Percentiles rank a stretch among this genome's conserved stretches.
Conservation (phyloP, 2,113 vertebrate genomes). For the Embiotoca jacksoni region DNA sequence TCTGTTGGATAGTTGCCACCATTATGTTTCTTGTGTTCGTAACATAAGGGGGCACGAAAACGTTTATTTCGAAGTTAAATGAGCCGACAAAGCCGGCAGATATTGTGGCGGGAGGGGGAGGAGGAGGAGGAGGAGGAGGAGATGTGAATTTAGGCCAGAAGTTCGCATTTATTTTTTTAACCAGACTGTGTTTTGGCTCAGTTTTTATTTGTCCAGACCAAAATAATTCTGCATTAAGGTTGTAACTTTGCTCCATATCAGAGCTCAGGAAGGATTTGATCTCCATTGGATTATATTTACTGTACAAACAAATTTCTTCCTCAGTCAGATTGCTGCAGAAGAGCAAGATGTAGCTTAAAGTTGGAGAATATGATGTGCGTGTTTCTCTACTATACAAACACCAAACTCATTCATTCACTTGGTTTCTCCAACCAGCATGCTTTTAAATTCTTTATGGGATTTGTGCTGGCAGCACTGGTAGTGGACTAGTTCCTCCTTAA, state of each 20-base stretch:
- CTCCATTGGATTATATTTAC: constrained; percentile 35
- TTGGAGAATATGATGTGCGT: neutral
- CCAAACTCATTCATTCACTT: constrained; percentile 15
- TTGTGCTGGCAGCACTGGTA: constrained; percentile 11
- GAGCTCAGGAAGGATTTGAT: constrained; percentile 52
- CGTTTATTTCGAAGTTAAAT: too few relatives aligned
- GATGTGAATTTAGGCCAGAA: constrained; percentile 15
- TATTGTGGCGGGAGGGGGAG: too few relatives aligned
- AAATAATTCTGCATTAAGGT: constrained; percentile 23
- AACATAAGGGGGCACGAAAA: too few relatives aligned
- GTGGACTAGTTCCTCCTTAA: constrained; percentile 22
- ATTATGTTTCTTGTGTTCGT: too few relatives aligned
- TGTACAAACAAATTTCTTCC: neutral
- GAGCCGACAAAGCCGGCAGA: too few relatives aligned
- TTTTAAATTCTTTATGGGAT: constrained; percentile 64
- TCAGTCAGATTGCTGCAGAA: constrained; percentile 13
- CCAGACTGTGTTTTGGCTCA: constrained; percentile 32
- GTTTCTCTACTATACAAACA: neutral
- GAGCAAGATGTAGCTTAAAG: neutral
- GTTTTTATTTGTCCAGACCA: neutral
- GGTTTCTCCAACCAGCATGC: constrained; percentile 8
- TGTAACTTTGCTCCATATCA: constrained; percentile 33
- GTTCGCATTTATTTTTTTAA: constrained; percentile 20
- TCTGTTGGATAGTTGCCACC: too few relatives aligned
- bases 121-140: too few relatives aligned